Conservation (phyloP, 37 sponge, comb jelly and placozoan genomes). For the Corticium candelabrum region DNA sequence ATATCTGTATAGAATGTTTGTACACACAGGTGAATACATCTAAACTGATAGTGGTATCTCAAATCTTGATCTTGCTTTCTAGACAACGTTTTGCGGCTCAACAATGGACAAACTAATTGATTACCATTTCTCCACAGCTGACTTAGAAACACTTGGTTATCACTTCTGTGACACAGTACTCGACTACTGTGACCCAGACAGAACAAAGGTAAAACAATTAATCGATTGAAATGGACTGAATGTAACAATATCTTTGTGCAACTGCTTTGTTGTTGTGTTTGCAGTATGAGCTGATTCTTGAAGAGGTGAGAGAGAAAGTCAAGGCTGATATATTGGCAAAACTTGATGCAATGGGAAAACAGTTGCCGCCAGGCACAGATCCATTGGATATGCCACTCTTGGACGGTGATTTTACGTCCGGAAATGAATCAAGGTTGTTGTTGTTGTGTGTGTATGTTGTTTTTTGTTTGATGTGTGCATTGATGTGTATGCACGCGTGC, state of each 20-base stretch:
- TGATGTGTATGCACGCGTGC: conserved; percentile 1
- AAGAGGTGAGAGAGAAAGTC: conserved; percentile 40
- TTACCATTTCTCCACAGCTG: conserved; percentile 59
- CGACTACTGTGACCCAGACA: conserved; percentile 98
- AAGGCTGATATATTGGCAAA: conserved; percentile 18
- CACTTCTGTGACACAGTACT: conserved; percentile 94
- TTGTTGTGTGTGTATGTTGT: background rate
- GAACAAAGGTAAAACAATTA: conserved; percentile 23
- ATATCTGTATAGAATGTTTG: background rate
- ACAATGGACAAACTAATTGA: conserved; percentile 17
- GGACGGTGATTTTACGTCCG: conserved; percentile 12
- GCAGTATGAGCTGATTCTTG: conserved; percentile 20
- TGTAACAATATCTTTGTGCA: background rate
- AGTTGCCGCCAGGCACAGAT: conserved; percentile 53
- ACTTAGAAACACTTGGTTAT: conserved; percentile 88
- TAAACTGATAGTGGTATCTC: background rate
- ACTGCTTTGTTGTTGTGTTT: background rate
- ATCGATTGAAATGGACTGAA: conserved; percentile 11
- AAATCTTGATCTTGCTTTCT: background rate
- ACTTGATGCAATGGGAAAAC: conserved; percentile 28
- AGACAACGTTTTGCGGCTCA: conserved; percentile 85
- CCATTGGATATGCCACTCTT: conserved; percentile 46
- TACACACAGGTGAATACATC: background rate
- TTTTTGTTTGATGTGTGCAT: background rate
- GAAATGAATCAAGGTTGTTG: conserved; percentile 22